Evolutionary conservation across 2,797 vertebrate species (phyloP), one percentile per base, ranked within the genome.

Genomic region (Hoplostethus mediterraneus): DNA sequence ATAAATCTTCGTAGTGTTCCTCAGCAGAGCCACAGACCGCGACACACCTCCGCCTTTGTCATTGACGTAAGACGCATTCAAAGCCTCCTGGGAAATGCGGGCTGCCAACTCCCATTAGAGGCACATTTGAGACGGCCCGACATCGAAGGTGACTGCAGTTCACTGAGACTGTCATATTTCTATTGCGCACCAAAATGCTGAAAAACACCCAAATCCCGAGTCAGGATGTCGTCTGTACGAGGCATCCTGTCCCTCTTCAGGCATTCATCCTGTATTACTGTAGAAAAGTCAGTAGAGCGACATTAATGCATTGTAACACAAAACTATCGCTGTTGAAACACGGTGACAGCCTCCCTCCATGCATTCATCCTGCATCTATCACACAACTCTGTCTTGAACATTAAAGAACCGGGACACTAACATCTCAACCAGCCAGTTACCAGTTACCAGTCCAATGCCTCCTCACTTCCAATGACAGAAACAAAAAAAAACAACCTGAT

Each of bases 71-170:
- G 58, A 51, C 11, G 14, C 67, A n/a, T 49, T 45, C 21, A 64
- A 51, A 79, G 56, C 33, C 63, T 11, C 64, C 77, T 56, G 76
- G 76, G 74, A 80, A 45, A 14, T 48, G 2, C 8, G 9, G 38
- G 44, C 80, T 73, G 72, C 65, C 67, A 44, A 52, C 28, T 64
- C 6, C 49, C 60, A 70, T 83, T 62, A 82, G 30, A 68, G 33
- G 28, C 51, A 17, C 6, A 0, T 7, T 5, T 4, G 68, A 64
- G 63, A 71, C 1, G 0, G 30, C 68, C 44, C 3, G 45, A 71
- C 76, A 56, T 63, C 58, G 4, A 40, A 73, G 54, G 54, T 38
- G 65, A 31, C 13, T 2, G 60, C 8, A 3, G 52, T 1, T 31
- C 54, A 30, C 45, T 9, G 1, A n/a, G 71, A 38, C 8, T 31